Conservation (phyloP, 2,113 vertebrate species). For the Acinonyx jubatus region DNA sequence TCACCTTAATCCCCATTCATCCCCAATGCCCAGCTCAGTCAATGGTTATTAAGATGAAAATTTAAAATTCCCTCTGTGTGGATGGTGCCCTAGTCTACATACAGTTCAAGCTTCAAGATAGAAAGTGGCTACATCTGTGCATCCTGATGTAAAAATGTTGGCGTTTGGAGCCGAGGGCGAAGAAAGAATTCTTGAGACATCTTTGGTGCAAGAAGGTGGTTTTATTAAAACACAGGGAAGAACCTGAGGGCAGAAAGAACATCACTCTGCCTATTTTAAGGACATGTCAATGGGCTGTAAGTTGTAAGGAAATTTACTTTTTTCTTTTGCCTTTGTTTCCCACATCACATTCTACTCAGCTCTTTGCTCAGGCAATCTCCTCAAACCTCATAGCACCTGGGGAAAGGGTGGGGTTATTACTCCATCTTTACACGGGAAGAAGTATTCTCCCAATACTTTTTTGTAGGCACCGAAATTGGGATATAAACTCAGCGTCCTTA, state of each 20-base stretch:
- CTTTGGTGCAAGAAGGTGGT: too few species aligned
- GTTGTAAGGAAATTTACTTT: too few species aligned
- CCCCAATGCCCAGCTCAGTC: neutral
- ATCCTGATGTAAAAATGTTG: neutral
- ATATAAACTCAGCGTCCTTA: neutral
- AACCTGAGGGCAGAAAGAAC: too few species aligned
- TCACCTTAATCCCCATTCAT: neutral
- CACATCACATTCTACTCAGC: neutral
- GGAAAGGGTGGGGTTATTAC: neutral
- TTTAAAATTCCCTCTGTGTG: neutral
- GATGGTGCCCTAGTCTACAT: neutral
- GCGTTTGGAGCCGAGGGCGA: too few species aligned
- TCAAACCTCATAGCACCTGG: neutral
- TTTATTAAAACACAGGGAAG: too few species aligned
- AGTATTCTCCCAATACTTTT: neutral
- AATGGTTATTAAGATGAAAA: constrained; percentile 13
- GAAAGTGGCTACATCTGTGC: neutral
- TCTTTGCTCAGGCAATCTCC: neutral
- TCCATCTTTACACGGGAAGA: neutral
- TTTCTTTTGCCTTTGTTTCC: too few species aligned
- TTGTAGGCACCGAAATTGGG: neutral
- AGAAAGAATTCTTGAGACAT: too few species aligned
- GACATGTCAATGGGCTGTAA: too few species aligned
- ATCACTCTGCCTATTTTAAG: too few species aligned
- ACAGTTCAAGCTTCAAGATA: neutral